A percentile compares a stretch with the other conserved stretches of the same genome.
Evolutionary conservation across 1,140 invertebrate species (phyloP).

Genomic region (Drosophila teissieri): DNA sequence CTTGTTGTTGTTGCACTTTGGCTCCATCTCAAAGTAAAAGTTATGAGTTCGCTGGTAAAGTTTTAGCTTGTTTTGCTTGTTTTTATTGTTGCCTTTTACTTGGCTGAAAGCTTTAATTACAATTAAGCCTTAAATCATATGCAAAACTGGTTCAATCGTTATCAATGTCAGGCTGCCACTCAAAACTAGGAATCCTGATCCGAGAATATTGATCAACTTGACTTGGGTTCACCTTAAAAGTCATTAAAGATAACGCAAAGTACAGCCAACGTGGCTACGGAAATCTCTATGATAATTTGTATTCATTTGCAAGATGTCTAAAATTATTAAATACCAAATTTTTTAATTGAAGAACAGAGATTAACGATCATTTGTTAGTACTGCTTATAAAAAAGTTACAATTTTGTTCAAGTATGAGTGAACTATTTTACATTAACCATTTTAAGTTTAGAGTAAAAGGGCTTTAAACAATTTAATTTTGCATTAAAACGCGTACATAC

Average conservation of each 20-base stretch:
- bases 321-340: too few relatives aligned
- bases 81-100: constrained; percentile 54
- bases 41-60: constrained; percentile 72
- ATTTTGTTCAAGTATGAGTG: too few relatives aligned
- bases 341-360: too few relatives aligned
- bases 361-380: too few relatives aligned
- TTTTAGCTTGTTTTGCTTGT: constrained; percentile 23
- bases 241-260: neutral
- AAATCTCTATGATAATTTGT: too few relatives aligned
- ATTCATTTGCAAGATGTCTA: neutral
- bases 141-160: constrained; percentile 74
- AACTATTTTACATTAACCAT: too few relatives aligned
- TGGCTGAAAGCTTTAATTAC: constrained; percentile 75
- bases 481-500: too few relatives aligned
- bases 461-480: too few relatives aligned
- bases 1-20: constrained; percentile 60
- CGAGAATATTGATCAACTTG: neutral
- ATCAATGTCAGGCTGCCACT: constrained; percentile 57
- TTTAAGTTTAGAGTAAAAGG: too few relatives aligned
- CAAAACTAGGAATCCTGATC: constrained; percentile 3
- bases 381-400: too few relatives aligned
- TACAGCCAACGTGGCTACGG: too few relatives aligned
- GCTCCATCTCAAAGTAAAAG: constrained; percentile 76
- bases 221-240: constrained; percentile 4
- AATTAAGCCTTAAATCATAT: constrained; percentile 81